Evolutionary conservation across 1,140 invertebrate genomes (phyloP).

Genomic region (Yoshiicerus persimilis): DNA sequence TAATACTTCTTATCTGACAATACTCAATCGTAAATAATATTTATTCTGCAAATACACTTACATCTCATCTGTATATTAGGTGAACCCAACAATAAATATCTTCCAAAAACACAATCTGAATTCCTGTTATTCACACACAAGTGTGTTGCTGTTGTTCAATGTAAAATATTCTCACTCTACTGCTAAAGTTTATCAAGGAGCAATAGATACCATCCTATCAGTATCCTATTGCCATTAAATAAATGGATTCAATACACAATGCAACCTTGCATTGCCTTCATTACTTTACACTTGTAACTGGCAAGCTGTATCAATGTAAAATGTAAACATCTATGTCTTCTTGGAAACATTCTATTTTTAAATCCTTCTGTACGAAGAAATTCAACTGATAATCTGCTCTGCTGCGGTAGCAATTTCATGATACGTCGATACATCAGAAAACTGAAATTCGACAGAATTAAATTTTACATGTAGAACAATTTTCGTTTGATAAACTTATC

Average conservation of each 20-base stretch:
- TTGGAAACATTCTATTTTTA: neutral
- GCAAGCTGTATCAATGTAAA: neutral
- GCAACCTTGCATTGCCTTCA: neutral
- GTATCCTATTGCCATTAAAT: neutral
- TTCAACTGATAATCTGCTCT: too few species aligned
- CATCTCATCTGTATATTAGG: too few species aligned
- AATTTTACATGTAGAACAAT: too few species aligned
- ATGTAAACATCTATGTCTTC: neutral
- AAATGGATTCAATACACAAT: neutral
- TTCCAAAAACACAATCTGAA: neutral
- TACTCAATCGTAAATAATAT: too few species aligned
- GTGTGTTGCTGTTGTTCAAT: neutral
- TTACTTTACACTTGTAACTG: neutral
- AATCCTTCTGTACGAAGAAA: too few species aligned
- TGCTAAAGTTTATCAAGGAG: neutral
- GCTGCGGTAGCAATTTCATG: too few species aligned
- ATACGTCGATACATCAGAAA: too few species aligned
- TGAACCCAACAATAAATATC: neutral
- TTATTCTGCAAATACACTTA: too few species aligned
- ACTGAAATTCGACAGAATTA: too few species aligned
- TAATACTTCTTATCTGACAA: neutral
- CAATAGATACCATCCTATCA: neutral
- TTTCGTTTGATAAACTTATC: too few species aligned
- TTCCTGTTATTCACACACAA: neutral
- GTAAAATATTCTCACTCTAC: neutral